A percentile compares a stretch with the other conserved stretches of the same genome.
These are phyloP conservation scores for Calameuta idolon DNA, from an alignment of 2,888 invertebrate genomes.

Conservation along the genomic window DNA sequence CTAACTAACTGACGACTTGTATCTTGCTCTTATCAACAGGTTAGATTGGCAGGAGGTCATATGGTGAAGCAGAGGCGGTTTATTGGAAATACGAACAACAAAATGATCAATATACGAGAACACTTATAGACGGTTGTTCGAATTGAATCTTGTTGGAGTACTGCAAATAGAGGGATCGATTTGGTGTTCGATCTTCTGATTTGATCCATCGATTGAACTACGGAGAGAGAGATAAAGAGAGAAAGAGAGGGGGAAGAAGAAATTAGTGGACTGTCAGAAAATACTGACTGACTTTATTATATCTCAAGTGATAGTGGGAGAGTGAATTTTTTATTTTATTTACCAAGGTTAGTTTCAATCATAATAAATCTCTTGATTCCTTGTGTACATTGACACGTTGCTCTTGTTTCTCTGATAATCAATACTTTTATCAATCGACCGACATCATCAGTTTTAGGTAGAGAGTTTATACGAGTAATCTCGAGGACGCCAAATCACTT, in stretches of 20 bases:
- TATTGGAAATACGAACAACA: constrained; percentile 61
- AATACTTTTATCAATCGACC: too few species aligned
- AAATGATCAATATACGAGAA: constrained; percentile 63
- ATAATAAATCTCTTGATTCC: not conserved
- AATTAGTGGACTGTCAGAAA: too few species aligned
- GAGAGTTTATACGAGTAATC: too few species aligned
- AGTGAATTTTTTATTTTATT: constrained; percentile 29
- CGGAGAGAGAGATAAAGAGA: not conserved
- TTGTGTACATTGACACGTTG: too few species aligned
- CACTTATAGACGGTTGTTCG: constrained; percentile 35
- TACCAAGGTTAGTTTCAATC: constrained; percentile 34
- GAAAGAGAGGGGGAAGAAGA: not conserved
- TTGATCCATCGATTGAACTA: not conserved
- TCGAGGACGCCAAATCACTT: too few species aligned
- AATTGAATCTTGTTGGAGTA: constrained; percentile 12
- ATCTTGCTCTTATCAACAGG: constrained; percentile 32
- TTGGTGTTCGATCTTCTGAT: too few species aligned
- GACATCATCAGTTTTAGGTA: too few species aligned
- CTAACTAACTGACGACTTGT: not conserved
- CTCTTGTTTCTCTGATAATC: too few species aligned
- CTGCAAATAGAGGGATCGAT: constrained; percentile 12
- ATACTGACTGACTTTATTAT: too few species aligned
- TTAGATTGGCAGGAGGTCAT: constrained; percentile 56
- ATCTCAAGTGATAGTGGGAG: constrained; percentile 2
- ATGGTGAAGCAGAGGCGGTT: constrained; percentile 63